phyloP scores from a whole-genome alignment of 2,113 vertebrate genomes.

The Sceloporus tristichus region DNA sequence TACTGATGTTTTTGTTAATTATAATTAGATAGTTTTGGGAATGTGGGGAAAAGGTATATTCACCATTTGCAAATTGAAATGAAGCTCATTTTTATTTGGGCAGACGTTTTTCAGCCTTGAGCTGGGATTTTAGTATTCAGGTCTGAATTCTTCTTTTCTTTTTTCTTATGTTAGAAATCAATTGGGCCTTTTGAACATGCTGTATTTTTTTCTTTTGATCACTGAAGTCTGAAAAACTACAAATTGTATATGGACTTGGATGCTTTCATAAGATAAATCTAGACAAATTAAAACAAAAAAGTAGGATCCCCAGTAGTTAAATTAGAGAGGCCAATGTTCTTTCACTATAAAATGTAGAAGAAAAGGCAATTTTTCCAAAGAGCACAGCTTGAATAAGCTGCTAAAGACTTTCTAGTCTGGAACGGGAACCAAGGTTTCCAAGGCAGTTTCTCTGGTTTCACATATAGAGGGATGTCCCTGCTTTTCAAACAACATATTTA shows the following conservation, averaged over 20 bases:
- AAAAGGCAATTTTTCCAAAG: not conserved
- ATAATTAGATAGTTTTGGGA: not conserved
- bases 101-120: not conserved
- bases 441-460: not conserved
- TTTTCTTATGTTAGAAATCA: not conserved
- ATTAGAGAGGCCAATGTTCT: not conserved
- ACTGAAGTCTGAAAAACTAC: not conserved
- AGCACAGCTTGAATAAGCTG: not conserved
- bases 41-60: not conserved
- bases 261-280: not conserved
- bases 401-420: no score
- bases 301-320: not conserved
- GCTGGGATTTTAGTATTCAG: not conserved
- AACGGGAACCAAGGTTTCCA: not conserved
- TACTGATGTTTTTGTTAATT: not conserved
- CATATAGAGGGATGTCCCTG: not conserved
- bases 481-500: no score
- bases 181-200: not conserved
- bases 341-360: not conserved
- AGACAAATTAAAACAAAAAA: not conserved
- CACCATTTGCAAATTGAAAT: not conserved
- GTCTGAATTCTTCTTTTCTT: no score
- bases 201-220: slow-evolving; percentile 11
- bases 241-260: not conserved
- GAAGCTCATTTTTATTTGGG: not conserved